These are phyloP conservation scores for Caenorhabditis japonica DNA, from an alignment of 2,888 invertebrate species.

Conservation along the genomic window DNA sequence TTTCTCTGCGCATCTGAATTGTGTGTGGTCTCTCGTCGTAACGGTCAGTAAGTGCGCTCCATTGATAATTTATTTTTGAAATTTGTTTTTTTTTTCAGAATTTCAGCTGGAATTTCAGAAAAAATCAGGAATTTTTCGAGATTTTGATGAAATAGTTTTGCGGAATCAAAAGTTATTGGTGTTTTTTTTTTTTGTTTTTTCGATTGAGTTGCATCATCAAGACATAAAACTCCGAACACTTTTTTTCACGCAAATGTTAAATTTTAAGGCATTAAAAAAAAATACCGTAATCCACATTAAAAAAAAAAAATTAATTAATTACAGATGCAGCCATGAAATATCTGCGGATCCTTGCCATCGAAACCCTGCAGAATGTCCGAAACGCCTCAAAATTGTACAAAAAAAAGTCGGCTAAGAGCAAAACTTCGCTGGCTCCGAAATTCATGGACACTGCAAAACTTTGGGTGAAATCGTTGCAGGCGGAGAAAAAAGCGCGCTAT, in stretches of 20 bases:
- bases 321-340: constrained; percentile 9
- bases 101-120: too few species aligned
- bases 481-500: constrained; percentile 14
- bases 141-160: too few species aligned
- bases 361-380: neutral
- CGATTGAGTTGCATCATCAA: too few species aligned
- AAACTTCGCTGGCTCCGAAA: constrained; percentile 28
- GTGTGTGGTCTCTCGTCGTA: too few species aligned
- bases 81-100: neutral
- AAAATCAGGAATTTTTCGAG: too few species aligned
- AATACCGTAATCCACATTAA: too few species aligned
- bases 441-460: constrained; percentile 23
- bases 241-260: too few species aligned
- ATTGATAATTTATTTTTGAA: neutral
- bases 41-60: constrained; percentile 37
- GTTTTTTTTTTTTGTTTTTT: too few species aligned
- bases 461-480: constrained; percentile 34
- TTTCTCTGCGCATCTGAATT: constrained; percentile 18
- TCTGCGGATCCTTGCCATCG: neutral
- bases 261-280: too few species aligned
- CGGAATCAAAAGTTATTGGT: too few species aligned
- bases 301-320: too few species aligned
- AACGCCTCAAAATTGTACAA: constrained; percentile 8
- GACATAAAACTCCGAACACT: too few species aligned
- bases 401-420: constrained; percentile 24